phyloP scores from a whole-genome alignment of 1,140 invertebrate species.

The Eumeta japonica region DNA sequence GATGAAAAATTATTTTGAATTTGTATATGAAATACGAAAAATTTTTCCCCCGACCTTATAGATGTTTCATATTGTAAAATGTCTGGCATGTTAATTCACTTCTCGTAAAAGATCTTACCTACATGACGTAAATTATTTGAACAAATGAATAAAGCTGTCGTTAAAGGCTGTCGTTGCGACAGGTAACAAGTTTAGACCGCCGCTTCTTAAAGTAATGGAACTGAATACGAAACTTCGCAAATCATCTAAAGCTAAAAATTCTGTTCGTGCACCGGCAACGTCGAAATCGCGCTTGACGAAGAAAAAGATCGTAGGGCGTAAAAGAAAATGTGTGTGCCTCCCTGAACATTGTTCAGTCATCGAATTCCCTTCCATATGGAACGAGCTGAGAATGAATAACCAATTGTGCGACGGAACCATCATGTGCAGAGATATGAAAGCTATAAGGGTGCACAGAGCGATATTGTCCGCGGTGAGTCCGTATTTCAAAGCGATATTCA shows the following conservation, averaged over 20 bases:
- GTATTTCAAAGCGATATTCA: slow-evolving; percentile 69
- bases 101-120: too few species aligned
- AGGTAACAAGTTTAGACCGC: slow-evolving; percentile 51
- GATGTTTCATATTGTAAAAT: too few species aligned
- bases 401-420: slow-evolving; percentile 63
- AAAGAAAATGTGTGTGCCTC: slow-evolving; percentile 51
- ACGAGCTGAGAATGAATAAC: slow-evolving; percentile 60
- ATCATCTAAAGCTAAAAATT: slow-evolving; percentile 56
- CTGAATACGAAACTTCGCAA: slow-evolving; percentile 56
- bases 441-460: slow-evolving; percentile 64
- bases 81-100: too few species aligned
- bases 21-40: too few species aligned
- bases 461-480: slow-evolving; percentile 67
- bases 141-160: too few species aligned
- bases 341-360: slow-evolving; percentile 54
- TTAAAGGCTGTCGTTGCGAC: slow-evolving; percentile 41
- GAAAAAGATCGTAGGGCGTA: slow-evolving; percentile 43
- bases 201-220: slow-evolving; percentile 57
- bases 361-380: slow-evolving; percentile 65
- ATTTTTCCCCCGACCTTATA: too few species aligned
- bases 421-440: slow-evolving; percentile 60
- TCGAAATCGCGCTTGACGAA: slow-evolving; percentile 39
- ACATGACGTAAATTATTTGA: too few species aligned
- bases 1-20: too few species aligned
- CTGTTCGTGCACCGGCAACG: slow-evolving; percentile 41